Conservation (phyloP, 2,797 vertebrate species). For the Tokudaia tokunoshimensis region DNA sequence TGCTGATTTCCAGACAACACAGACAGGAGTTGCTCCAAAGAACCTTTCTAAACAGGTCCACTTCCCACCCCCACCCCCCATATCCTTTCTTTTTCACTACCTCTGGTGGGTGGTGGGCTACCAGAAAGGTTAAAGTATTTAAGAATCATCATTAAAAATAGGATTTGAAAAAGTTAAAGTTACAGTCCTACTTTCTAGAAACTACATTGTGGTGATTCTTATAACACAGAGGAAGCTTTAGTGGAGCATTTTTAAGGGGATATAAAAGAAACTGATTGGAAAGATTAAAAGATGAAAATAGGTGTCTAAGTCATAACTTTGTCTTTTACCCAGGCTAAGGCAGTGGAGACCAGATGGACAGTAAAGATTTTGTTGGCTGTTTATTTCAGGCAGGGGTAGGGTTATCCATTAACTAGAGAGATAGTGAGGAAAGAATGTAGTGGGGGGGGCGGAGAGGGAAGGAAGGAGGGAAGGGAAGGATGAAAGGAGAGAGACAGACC, state of each 20-base stretch:
- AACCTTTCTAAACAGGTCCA: background rate
- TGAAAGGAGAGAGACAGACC: background rate
- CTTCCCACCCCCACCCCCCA: background rate
- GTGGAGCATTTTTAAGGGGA: background rate
- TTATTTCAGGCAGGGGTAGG: background rate
- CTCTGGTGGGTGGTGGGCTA: background rate
- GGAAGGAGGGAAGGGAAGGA: background rate
- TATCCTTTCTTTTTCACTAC: background rate
- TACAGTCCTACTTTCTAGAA: background rate
- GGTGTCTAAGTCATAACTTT: background rate
- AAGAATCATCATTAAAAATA: background rate
- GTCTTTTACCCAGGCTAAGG: constrained; percentile 18
- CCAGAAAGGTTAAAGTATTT: background rate
- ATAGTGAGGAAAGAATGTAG: background rate
- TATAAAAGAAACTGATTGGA: background rate
- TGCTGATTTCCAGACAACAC: background rate
- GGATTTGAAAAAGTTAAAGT: background rate
- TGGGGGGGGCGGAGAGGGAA: background rate
- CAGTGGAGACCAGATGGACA: background rate
- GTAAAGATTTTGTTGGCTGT: constrained; percentile 5
- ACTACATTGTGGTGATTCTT: constrained; percentile 16
- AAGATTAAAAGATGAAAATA: background rate
- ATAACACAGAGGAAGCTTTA: background rate
- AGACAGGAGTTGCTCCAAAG: background rate
- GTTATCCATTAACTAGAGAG: constrained; percentile 4